A percentile compares a stretch with the other conserved stretches of the same genome.
These are phyloP conservation scores for Siderastrea siderea DNA, from an alignment of 92 coral and sea anemone genomes.

Conservation along the genomic window DNA sequence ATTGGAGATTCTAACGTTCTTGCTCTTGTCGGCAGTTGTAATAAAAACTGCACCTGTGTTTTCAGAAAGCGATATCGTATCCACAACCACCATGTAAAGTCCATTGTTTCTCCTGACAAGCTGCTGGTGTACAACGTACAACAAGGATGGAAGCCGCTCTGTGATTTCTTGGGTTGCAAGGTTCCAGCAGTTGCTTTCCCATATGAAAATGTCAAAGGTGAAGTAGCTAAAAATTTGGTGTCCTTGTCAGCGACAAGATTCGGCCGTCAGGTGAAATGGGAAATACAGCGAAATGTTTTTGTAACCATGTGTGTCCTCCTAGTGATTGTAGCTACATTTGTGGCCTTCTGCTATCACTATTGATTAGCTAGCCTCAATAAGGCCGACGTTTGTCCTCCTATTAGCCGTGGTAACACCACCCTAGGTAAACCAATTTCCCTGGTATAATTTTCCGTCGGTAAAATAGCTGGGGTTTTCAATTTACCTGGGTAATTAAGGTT, in stretches of 20 bases:
- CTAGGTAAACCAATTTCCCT: no score
- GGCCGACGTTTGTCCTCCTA: background rate
- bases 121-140: slow-evolving; percentile 53
- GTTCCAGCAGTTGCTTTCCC: slow-evolving; percentile 56
- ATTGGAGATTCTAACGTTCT: background rate
- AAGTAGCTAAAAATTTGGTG: background rate
- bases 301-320: background rate
- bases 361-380: background rate
- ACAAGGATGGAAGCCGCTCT: slow-evolving; percentile 74
- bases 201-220: slow-evolving; percentile 57
- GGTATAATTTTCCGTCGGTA: no score
- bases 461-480: no score
- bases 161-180: slow-evolving; percentile 59
- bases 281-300: background rate
- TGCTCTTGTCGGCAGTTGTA: slow-evolving; percentile 22
- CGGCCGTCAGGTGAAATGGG: slow-evolving; percentile 33
- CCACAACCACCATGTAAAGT: slow-evolving; percentile 65
- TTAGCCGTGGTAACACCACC: no score
- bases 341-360: background rate
- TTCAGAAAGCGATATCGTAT: slow-evolving; percentile 54
- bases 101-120: slow-evolving; percentile 62
- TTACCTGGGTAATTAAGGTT: no score
- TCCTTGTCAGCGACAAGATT: background rate
- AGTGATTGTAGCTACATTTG: background rate
- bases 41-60: slow-evolving; percentile 34